phyloP scores from a whole-genome alignment of 2,113 vertebrate genomes.

The Dipodomys merriami region DNA sequence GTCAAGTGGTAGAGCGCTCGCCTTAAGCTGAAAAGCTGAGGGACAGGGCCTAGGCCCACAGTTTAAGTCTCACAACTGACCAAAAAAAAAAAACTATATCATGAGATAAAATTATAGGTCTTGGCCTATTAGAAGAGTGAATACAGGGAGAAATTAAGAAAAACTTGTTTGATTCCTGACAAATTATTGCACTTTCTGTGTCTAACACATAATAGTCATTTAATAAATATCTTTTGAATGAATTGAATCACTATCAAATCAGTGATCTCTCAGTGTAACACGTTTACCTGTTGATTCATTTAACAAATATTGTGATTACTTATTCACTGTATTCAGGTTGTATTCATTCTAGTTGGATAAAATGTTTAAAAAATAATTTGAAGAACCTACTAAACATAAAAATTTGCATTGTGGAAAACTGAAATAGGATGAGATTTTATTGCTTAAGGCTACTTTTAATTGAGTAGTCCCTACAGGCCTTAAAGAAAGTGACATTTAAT shows the following conservation, averaged over 20 bases:
- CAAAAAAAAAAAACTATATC: background rate
- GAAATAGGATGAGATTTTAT: slow-evolving; percentile 18
- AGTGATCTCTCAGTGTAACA: background rate
- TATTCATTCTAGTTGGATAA: background rate
- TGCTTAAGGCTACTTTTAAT: slow-evolving; percentile 49
- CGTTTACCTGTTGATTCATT: slow-evolving; percentile 17
- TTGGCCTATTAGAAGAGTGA: slow-evolving; percentile 9
- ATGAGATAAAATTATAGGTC: slow-evolving; percentile 17
- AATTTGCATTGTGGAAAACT: background rate
- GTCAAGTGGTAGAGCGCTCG: too few species aligned
- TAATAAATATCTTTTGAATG: slow-evolving; percentile 32
- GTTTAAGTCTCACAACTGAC: too few species aligned
- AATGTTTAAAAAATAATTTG: background rate
- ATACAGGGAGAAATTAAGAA: background rate
- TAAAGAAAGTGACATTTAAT: slow-evolving; percentile 48
- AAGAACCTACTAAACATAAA: slow-evolving; percentile 9
- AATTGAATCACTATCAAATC: background rate
- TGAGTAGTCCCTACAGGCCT: background rate
- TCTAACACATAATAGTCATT: background rate
- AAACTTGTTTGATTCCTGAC: background rate
- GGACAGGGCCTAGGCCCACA: too few species aligned
- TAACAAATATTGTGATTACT: slow-evolving; percentile 6
- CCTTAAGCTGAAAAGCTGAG: too few species aligned
- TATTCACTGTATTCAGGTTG: background rate
- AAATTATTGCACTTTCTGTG: background rate